Conservation (phyloP, 2,888 invertebrate species). For the Lasioglossum oenotherae region DNA sequence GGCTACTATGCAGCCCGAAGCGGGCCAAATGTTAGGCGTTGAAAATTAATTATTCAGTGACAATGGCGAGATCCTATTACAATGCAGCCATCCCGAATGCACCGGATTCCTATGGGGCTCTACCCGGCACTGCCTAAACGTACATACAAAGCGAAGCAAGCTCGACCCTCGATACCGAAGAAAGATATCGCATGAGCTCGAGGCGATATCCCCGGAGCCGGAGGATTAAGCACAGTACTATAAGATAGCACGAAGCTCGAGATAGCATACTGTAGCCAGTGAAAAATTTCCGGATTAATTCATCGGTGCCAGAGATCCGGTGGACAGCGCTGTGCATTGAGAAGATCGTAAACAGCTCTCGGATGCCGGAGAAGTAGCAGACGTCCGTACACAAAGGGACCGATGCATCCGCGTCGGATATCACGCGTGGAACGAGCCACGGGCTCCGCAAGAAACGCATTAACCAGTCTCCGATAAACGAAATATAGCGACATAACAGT, state of each 20-base stretch:
- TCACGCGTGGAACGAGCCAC: neutral
- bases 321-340: constrained; percentile 43
- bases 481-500: constrained; percentile 28
- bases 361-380: constrained; percentile 28
- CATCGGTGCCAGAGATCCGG: constrained; percentile 15
- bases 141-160: neutral
- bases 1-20: neutral
- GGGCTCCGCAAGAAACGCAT: constrained; percentile 63
- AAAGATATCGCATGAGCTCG: neutral
- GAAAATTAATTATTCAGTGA: constrained; percentile 4
- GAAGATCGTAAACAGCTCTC: constrained; percentile 40
- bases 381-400: constrained; percentile 36
- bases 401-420: constrained; percentile 35
- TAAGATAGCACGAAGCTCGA: neutral
- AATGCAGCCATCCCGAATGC: neutral
- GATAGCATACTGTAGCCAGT: neutral
- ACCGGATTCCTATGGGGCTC: neutral
- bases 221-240: neutral
- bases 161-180: neutral
- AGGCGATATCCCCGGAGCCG: neutral
- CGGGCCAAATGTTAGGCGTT: neutral
- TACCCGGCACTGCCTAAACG: neutral
- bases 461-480: constrained; percentile 60
- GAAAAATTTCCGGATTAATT: constrained; percentile 42
- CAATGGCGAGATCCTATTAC: constrained; percentile 1